A percentile compares a stretch with the other conserved stretches of the same genome.
Evolutionary conservation across 2,797 vertebrate species (phyloP).

Genomic region (Rhynchonycteris naso): DNA sequence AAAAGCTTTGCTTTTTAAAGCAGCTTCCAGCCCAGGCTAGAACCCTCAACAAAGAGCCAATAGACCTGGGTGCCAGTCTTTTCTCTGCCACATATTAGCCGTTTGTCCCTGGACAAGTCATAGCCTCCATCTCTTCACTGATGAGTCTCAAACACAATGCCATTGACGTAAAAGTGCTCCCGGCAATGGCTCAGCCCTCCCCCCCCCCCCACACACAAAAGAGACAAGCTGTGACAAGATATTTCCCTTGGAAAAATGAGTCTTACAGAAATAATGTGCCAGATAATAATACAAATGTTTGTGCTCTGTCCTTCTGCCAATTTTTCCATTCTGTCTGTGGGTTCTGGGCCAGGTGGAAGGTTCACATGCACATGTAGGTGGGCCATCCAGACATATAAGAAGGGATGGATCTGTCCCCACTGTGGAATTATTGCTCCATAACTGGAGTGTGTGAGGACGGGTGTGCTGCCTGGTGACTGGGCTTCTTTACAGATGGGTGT

Average conservation of each 20-base stretch:
- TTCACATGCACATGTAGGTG: accelerated
- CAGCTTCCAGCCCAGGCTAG: background rate
- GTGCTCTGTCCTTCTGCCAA: background rate
- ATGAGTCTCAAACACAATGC: background rate
- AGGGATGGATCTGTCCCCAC: background rate
- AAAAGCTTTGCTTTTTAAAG: slow-evolving; percentile 37
- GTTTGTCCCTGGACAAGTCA: background rate
- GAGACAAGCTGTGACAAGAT: background rate
- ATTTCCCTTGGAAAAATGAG: background rate
- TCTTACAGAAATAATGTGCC: background rate
- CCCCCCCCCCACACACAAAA: background rate
- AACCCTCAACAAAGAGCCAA: background rate
- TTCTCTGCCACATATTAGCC: accelerated
- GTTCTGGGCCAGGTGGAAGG: background rate
- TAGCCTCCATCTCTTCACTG: background rate
- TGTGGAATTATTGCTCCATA: background rate
- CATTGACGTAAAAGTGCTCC: background rate
- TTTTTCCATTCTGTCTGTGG: background rate
- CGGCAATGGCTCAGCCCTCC: background rate
- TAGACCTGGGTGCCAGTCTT: background rate
- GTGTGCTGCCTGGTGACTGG: background rate
- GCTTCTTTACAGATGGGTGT: background rate
- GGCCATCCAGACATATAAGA: background rate
- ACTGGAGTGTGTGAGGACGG: background rate
- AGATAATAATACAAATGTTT: background rate